Base-by-base conservation (phyloP, 1,140 invertebrate species). In the Steinernema khuongi region DNA sequence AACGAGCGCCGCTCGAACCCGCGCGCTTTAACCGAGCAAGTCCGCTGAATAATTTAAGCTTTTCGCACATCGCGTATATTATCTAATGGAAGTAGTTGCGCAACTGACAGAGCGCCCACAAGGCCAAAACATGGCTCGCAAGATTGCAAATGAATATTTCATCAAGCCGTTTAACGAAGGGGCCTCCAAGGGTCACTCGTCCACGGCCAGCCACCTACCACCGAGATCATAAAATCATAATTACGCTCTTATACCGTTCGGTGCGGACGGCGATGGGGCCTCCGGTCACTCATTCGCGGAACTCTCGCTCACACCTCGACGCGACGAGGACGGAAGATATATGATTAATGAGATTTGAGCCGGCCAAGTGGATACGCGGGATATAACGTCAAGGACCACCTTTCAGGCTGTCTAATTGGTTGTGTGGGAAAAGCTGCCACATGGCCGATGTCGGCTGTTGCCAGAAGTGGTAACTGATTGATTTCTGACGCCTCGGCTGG, bases 291-390 rank as follows among this genome's bases (percentile, higher is more conserved):
- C 50, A 7, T 41, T 41, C 4, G 50, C 7, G 14, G 50, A 60
- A 41, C 36, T 41, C 36, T 41, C 50, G 50, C 26, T 60, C 50
- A 60, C 50, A 60, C 50, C 50, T 60, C 50, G 26, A n/a, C 50
- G 50, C 4, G 50, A 60, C 50, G 50, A 60, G 19, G 19, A 22
- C 50, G 50, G 4, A 41, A 22, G 50, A 60, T 60, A 60, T 60
- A 60, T 60, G 50, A 60, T 60, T 60, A 60, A 60, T 60, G 50
- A 60, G 50, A 60, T 60, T 60, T 60, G n/a, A n/a, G n/a, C 22
- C 14, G 50, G 50, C 50, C 50, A 60, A 60, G 50, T 60, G 50
- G 50, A 60, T 60, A 60, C 26, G 14, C 50, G n/a, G n/a, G n/a
- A n/a, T n/a, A n/a, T n/a, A n/a, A n/a, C n/a, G n/a, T n/a, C 50